Base-by-base conservation (phyloP, 1,140 invertebrate species). In the Lepidostoma basale region DNA sequence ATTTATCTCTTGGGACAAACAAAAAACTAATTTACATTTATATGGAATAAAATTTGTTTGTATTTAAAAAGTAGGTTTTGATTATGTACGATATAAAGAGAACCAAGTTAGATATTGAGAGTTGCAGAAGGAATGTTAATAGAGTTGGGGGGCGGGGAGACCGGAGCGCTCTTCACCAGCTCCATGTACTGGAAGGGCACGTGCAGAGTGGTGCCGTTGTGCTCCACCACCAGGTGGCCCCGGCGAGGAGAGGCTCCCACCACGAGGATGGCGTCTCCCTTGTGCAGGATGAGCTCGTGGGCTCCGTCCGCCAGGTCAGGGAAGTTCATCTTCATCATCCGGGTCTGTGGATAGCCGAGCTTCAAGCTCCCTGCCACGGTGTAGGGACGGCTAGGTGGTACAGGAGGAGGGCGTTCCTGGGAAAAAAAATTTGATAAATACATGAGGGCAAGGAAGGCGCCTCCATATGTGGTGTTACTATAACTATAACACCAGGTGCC, bases 351-450 rank as follows among this genome's bases (percentile, higher is more conserved):
- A 83, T 96, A 97, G 68, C 92, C 89, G 62, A 97, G 79, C 83
- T 96, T 96, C n/a, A 93, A 92, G 79, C 96, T 96, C 64, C 93
- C 93, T 25, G 91, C 86, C 36, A 97, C 92, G 23, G 93, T 96
- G 80, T 97, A 97, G 0, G 92, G 88, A 70, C 95, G 86, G 74
- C 92, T 92, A 3, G 92, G 92, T 3, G 95, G 95, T 36, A 97
- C 89, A 14, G 94, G 94, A 6, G 94, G 95, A 10, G 94, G 94
- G 68, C 92, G 85, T 81, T 96, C 93, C 92, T 93, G 77, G 26
- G 74, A 75, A 36, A 2, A 36, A 36, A 36, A n/a, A n/a, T n/a
- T n/a, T n/a, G n/a, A n/a, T n/a, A n/a, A n/a, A n/a, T n/a, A n/a
- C n/a, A n/a, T n/a, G n/a, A n/a, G n/a, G n/a, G n/a, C n/a, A n/a